Evolutionary conservation across 2,113 vertebrate species (phyloP).

Genomic region (mouse (Mus musculus)): DNA sequence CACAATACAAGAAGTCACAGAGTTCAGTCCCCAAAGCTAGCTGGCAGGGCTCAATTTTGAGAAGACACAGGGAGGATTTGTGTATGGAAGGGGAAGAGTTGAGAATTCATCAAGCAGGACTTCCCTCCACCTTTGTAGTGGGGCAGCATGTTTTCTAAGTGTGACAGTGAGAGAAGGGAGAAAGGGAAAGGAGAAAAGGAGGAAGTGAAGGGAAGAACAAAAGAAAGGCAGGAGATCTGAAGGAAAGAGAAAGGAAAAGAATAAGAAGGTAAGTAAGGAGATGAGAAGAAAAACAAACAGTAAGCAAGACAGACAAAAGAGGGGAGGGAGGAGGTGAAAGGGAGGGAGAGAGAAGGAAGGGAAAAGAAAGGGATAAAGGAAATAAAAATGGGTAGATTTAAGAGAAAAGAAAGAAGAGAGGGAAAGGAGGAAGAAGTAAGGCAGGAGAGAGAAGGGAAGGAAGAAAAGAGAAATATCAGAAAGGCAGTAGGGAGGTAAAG

Average conservation of each 20-base stretch:
- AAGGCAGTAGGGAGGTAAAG: no score
- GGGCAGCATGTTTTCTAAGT: not conserved
- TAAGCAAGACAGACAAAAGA: accelerated
- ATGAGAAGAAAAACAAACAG: not conserved
- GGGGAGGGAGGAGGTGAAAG: accelerated
- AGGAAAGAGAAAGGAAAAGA: not conserved
- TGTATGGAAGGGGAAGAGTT: not conserved
- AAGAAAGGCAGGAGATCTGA: accelerated
- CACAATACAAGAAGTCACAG: not conserved
- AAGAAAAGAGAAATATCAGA: no score
- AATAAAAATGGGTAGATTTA: no score
- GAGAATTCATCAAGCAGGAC: not conserved
- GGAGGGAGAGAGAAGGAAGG: no score
- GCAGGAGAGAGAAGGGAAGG: not conserved
- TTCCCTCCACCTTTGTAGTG: not conserved
- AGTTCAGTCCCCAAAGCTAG: not conserved
- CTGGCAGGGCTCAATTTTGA: not conserved
- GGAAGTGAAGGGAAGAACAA: accelerated
- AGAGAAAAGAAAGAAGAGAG: no score
- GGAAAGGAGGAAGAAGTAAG: not conserved
- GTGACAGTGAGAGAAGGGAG: no score
- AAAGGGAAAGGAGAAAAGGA: no score
- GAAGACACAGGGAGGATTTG: not conserved
- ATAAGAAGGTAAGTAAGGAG: accelerated
- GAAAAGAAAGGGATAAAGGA: no score